phyloP scores from a whole-genome alignment of 1,140 invertebrate species.

The Drosophila bifasciata region DNA sequence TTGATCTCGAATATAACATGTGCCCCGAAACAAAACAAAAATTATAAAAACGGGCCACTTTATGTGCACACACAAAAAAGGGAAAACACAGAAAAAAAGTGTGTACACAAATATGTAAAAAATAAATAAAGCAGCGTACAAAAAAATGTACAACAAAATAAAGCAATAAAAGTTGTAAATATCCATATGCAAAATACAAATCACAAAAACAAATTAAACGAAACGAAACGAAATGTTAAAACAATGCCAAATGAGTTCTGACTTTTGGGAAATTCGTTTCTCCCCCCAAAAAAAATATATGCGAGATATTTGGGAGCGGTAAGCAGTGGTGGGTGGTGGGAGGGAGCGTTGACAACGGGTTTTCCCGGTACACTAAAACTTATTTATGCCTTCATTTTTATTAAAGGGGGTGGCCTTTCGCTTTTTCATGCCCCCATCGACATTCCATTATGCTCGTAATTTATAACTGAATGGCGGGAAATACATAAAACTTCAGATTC shows the following conservation, averaged over 20 bases:
- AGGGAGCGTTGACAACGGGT: constrained; percentile 30
- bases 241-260: constrained; percentile 63
- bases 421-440: constrained; percentile 7
- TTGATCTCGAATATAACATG: constrained; percentile 73
- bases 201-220: constrained; percentile 50
- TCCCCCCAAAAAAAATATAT: constrained; percentile 46
- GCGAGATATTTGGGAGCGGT: constrained; percentile 12
- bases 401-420: constrained; percentile 29
- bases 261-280: constrained; percentile 49
- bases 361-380: constrained; percentile 62
- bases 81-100: constrained; percentile 30
- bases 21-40: constrained; percentile 28
- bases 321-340: not conserved
- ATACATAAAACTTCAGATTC: constrained; percentile 23
- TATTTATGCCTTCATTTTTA: constrained; percentile 52
- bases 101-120: too few species aligned
- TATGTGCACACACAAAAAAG: constrained; percentile 59
- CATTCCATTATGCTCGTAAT: constrained; percentile 27
- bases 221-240: constrained; percentile 54
- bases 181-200: constrained; percentile 45
- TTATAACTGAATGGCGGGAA: constrained; percentile 40
- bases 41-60: constrained; percentile 58
- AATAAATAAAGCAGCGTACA: too few species aligned
- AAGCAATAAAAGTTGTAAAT: constrained; percentile 34
- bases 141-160: too few species aligned